Evolutionary conservation across 2,888 invertebrate species (phyloP).

Genomic region (Leptogaster cylindrica): DNA sequence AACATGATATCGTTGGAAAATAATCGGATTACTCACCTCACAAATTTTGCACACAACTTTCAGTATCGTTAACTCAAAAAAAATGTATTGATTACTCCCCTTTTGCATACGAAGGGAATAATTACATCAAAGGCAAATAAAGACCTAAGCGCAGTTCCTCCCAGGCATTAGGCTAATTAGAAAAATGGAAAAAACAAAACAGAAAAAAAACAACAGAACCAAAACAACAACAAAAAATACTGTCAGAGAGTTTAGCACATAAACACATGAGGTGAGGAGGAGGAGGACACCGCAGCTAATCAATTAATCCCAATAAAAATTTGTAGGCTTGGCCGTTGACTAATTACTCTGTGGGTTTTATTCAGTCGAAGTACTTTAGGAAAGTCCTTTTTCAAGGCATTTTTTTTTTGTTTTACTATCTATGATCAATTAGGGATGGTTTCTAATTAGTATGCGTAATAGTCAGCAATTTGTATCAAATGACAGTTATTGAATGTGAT

Average conservation of each 20-base stretch:
- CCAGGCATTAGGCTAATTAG: slow-evolving; percentile 47
- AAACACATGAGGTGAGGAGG: background rate
- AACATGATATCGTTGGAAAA: no score
- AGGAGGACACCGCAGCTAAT: slow-evolving; percentile 42
- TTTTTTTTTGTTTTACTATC: slow-evolving; percentile 41
- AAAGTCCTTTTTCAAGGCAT: slow-evolving; percentile 4
- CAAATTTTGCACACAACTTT: no score
- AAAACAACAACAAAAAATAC: no score
- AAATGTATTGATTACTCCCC: slow-evolving; percentile 41
- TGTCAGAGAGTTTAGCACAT: slow-evolving; percentile 4
- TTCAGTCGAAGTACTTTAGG: background rate
- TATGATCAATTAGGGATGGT: slow-evolving; percentile 47
- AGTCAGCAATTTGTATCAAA: slow-evolving; percentile 45
- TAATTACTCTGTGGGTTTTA: slow-evolving; percentile 42
- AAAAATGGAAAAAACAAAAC: slow-evolving; percentile 41
- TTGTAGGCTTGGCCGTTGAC: slow-evolving; percentile 47
- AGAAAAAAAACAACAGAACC: background rate
- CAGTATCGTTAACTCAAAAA: no score
- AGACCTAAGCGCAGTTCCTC: slow-evolving; percentile 42
- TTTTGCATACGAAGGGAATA: slow-evolving; percentile 41
- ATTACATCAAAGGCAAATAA: slow-evolving; percentile 43
- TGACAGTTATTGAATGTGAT: slow-evolving; percentile 33
- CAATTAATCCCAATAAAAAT: slow-evolving; percentile 48
- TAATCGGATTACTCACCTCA: no score
- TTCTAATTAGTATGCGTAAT: slow-evolving; percentile 46